Conservation (phyloP, 1,140 invertebrate genomes). For the Temnothorax longispinosus region DNA sequence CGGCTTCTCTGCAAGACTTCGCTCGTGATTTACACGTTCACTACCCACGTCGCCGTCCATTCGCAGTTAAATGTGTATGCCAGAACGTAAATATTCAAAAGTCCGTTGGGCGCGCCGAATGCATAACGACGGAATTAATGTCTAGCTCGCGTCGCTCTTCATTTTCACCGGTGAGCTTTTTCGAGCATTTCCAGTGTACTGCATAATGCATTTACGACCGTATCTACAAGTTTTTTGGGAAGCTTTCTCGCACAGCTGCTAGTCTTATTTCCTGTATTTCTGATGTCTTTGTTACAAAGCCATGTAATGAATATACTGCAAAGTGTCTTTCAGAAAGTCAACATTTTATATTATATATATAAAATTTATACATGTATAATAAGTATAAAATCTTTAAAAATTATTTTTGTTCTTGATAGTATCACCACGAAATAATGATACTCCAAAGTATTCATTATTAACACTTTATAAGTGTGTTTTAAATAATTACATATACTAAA, state of each 20-base stretch:
- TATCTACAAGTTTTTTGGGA: conserved; percentile 14
- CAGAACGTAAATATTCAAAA: conserved; percentile 52
- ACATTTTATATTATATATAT: neutral
- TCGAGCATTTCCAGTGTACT: neutral
- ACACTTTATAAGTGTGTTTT: neutral
- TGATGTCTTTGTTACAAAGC: neutral
- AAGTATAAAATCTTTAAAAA: too few species aligned
- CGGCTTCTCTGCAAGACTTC: neutral
- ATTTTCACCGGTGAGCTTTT: conserved; percentile 38
- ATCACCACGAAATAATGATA: too few species aligned
- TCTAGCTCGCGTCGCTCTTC: conserved; percentile 32
- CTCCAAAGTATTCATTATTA: too few species aligned
- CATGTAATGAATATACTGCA: neutral
- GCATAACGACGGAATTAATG: conserved; percentile 49
- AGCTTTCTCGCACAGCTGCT: neutral
- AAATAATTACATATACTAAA: neutral
- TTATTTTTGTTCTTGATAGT: too few species aligned
- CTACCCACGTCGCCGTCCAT: neutral
- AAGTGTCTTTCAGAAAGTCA: neutral
- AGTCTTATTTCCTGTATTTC: neutral
- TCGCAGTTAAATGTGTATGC: conserved; percentile 39
- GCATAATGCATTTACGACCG: conserved; percentile 17
- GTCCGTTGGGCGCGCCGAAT: conserved; percentile 32
- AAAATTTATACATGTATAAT: too few species aligned
- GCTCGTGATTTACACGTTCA: conserved; percentile 41